Conservation (phyloP, 2,888 invertebrate species). For the Agrotis segetum region DNA sequence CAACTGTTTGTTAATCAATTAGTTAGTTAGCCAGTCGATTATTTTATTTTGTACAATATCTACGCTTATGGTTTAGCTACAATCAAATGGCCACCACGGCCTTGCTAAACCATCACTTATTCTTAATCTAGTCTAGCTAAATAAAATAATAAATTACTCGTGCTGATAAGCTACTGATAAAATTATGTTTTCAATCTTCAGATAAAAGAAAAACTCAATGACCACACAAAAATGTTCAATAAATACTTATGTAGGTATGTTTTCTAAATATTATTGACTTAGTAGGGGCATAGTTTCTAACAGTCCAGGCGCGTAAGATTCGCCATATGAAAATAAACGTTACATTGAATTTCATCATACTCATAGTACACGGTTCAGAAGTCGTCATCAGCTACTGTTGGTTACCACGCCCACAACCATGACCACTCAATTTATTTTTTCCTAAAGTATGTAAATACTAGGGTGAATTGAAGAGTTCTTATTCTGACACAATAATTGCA, state of each 20-base stretch:
- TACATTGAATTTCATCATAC: constrained; percentile 5
- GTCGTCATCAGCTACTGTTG: neutral
- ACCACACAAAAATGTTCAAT: neutral
- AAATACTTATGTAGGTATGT: too few relatives aligned
- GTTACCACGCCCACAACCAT: neutral
- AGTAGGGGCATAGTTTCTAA: neutral
- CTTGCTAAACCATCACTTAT: neutral
- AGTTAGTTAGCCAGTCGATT: too few relatives aligned
- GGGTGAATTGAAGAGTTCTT: too few relatives aligned
- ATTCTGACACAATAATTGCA: too few relatives aligned
- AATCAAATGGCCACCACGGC: neutral
- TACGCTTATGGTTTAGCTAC: neutral
- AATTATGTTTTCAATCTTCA: constrained; percentile 14
- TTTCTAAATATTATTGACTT: too few relatives aligned
- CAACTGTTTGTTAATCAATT: too few relatives aligned
- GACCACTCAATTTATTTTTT: neutral
- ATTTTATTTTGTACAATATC: too few relatives aligned
- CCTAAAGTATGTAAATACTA: too few relatives aligned
- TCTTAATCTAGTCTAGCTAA: constrained; percentile 24
- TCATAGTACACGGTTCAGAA: neutral
- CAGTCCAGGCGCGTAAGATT: neutral
- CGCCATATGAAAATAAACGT: neutral
- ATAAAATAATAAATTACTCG: constrained; percentile 17
- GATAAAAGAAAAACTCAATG: constrained; percentile 9
- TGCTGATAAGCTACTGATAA: constrained; percentile 26